These are phyloP conservation scores for Illadopsis cleaveri DNA, from an alignment of 2,113 vertebrate genomes.

Conservation along the genomic window DNA sequence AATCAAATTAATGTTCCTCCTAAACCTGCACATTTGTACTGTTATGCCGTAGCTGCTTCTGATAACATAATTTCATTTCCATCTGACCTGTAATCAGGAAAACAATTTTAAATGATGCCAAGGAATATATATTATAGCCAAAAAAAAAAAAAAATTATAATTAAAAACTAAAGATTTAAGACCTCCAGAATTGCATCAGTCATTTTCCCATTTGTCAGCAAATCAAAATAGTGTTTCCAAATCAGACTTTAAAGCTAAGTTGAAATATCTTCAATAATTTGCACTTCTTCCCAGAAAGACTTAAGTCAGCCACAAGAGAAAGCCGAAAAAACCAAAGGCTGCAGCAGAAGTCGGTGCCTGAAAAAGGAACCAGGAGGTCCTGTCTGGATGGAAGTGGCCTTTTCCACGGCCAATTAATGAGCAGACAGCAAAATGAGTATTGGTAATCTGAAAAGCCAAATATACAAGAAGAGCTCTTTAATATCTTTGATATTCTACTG, in stretches of 20 bases:
- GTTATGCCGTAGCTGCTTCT: neutral
- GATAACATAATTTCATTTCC: conserved; percentile 1
- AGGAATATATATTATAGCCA: neutral
- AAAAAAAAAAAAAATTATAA: neutral
- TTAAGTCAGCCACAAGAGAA: neutral
- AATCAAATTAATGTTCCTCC: neutral
- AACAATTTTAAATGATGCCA: neutral
- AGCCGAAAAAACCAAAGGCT: neutral
- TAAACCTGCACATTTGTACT: neutral
- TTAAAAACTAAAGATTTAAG: conserved; percentile 63
- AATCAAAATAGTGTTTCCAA: conserved; percentile 51
- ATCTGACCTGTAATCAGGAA: neutral
- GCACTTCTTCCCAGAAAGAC: conserved; percentile 2
- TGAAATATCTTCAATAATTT: conserved; percentile 19
- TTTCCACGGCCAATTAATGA: neutral
- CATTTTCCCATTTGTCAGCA: conserved; percentile 27
- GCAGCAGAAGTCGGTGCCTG: neutral
- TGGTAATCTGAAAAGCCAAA: neutral
- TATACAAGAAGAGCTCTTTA: neutral
- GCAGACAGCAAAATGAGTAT: neutral
- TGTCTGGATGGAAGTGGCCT: neutral
- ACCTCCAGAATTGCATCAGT: conserved; percentile 49
- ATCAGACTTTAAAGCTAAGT: conserved; percentile 35
- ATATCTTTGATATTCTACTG: neutral
- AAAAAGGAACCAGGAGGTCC: neutral